These are phyloP conservation scores for Caenorhabditis sp. DNA, from an alignment of 2,888 invertebrate species.

Conservation along the genomic window DNA sequence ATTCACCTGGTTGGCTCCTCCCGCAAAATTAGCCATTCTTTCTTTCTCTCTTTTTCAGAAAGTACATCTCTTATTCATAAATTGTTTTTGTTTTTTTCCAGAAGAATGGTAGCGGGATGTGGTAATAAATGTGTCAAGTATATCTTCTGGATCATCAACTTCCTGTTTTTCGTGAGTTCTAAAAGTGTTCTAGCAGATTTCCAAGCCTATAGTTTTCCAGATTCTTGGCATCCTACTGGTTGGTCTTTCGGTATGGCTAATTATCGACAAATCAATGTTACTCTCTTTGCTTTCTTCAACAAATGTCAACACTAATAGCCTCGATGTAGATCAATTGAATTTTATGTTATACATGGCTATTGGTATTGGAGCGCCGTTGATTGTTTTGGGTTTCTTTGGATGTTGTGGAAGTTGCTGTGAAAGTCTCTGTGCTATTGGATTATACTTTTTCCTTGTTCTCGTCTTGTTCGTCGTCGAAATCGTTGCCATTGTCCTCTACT, in stretches of 20 bases:
- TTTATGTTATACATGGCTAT: slow-evolving; percentile 48
- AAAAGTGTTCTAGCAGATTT: not conserved
- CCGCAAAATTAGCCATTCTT: slow-evolving; percentile 1
- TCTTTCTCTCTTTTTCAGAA: not conserved
- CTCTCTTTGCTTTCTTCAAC: not conserved
- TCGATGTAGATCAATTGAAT: slow-evolving; percentile 40
- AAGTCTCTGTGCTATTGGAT: slow-evolving; percentile 48
- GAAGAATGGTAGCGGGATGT: slow-evolving; percentile 57
- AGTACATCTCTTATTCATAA: no score
- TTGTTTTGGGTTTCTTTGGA: slow-evolving; percentile 61
- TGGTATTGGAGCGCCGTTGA: slow-evolving; percentile 52
- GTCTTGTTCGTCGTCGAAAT: slow-evolving; percentile 53
- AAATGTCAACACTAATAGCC: not conserved
- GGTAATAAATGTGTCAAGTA: slow-evolving; percentile 62
- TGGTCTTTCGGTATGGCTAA: slow-evolving; percentile 54
- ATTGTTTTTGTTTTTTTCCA: slow-evolving; percentile 5
- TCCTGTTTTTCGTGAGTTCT: slow-evolving; percentile 52
- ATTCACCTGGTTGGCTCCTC: not conserved
- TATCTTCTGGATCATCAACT: slow-evolving; percentile 54
- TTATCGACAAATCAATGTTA: slow-evolving; percentile 47
- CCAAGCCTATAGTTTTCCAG: slow-evolving; percentile 18
- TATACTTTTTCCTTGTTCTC: slow-evolving; percentile 56
- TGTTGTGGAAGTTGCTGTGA: slow-evolving; percentile 63
- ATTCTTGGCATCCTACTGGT: slow-evolving; percentile 50
- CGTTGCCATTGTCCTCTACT: slow-evolving; percentile 53